Conservation (phyloP, 2,888 invertebrate species). For the Agapetus fuscipes region DNA sequence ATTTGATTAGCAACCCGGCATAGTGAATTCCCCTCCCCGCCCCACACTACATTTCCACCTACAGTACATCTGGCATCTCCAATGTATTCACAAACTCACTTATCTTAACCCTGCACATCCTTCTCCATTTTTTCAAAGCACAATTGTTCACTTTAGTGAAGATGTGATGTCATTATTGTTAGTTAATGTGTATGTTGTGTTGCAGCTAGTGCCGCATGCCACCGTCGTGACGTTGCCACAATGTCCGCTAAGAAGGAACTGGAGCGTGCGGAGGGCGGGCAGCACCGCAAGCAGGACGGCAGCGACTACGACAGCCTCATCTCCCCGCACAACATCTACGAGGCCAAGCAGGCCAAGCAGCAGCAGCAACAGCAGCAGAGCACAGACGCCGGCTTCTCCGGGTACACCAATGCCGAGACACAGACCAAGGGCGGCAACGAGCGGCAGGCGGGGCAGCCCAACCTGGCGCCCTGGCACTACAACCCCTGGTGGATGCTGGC, state of each 20-base stretch:
- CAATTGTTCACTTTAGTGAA: too few relatives aligned
- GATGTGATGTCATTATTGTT: too few relatives aligned
- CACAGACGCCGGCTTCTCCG: slow-evolving; percentile 39
- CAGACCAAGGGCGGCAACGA: slow-evolving; percentile 34
- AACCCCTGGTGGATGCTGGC: slow-evolving; percentile 49
- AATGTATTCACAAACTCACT: too few relatives aligned
- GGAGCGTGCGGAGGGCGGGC: slow-evolving; percentile 28
- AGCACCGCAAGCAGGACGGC: slow-evolving; percentile 37
- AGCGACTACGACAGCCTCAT: slow-evolving; percentile 44
- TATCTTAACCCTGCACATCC: too few relatives aligned
- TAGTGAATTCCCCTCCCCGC: too few relatives aligned
- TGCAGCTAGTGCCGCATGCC: background rate
- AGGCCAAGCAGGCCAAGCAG: slow-evolving; percentile 33
- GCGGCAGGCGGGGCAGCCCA: slow-evolving; percentile 29
- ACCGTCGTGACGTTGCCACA: slow-evolving; percentile 2
- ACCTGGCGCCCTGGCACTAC: slow-evolving; percentile 42
- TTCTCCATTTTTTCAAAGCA: too few relatives aligned
- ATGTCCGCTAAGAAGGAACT: slow-evolving; percentile 38
- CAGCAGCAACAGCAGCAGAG: slow-evolving; percentile 28
- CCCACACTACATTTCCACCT: too few relatives aligned
- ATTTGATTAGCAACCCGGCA: too few relatives aligned
- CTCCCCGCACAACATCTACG: slow-evolving; percentile 44
- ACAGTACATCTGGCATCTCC: too few relatives aligned
- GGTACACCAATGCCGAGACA: slow-evolving; percentile 44
- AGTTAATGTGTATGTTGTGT: background rate